Percentiles rank a stretch among this genome's conserved stretches.
phyloP scores from a whole-genome alignment of 2,113 vertebrate genomes.

The Sprattus sprattus region DNA sequence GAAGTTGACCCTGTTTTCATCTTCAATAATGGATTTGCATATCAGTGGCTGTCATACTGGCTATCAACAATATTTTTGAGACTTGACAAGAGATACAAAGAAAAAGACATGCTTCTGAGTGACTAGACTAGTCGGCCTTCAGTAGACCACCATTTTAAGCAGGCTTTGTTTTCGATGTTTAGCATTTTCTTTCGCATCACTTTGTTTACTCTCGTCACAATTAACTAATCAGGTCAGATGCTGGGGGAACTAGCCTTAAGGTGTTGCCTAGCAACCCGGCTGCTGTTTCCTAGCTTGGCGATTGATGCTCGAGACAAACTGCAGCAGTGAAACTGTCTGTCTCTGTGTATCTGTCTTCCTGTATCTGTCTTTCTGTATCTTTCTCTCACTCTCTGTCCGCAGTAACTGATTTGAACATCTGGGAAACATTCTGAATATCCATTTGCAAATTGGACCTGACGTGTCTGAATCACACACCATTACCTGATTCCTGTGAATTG shows the following conservation, averaged over 20 bases:
- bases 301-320: conserved; percentile 65
- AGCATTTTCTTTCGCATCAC: neutral
- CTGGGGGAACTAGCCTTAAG: conserved; percentile 63
- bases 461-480: neutral
- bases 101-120: neutral
- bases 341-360: conserved; percentile 50
- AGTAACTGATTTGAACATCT: conserved; percentile 61
- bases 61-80: neutral
- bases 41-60: too few relatives aligned
- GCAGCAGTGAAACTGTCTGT: conserved; percentile 68
- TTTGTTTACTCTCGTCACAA: conserved; percentile 65
- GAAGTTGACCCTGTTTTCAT: neutral
- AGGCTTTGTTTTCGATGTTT: neutral
- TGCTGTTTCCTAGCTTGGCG: conserved; percentile 52
- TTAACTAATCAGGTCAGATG: conserved; percentile 76
- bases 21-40: too few relatives aligned
- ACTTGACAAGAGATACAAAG: too few relatives aligned
- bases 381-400: conserved; percentile 19
- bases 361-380: conserved; percentile 50
- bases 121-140: neutral
- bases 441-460: neutral
- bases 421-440: neutral
- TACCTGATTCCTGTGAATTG: neutral
- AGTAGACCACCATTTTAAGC: neutral
- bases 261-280: conserved; percentile 77